phyloP scores from a whole-genome alignment of 2,113 vertebrate species.

The Chrysemys picta region DNA sequence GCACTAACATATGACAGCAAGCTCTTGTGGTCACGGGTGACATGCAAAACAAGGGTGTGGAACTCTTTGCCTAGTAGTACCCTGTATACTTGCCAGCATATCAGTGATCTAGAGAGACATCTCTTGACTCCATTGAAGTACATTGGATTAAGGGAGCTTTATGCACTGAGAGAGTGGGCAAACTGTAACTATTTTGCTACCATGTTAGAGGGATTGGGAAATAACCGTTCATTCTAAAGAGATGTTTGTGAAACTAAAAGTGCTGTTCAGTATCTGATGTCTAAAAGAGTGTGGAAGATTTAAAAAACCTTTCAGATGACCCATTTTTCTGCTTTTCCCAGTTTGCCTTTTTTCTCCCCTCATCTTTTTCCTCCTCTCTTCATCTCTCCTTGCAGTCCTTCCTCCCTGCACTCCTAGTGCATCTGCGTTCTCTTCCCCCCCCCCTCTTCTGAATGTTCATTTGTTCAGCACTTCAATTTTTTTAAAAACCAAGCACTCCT shows the following conservation, averaged over 20 bases:
- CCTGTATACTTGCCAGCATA: background rate
- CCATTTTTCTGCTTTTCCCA: background rate
- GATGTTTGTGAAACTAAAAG: background rate
- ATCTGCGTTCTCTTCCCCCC: background rate
- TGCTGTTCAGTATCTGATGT: background rate
- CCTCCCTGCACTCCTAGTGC: background rate
- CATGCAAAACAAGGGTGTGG: background rate
- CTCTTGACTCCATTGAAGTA: accelerated
- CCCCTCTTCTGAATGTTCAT: background rate
- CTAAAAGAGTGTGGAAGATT: background rate
- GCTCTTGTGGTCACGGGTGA: background rate
- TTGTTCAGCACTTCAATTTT: background rate
- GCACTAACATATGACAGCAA: background rate
- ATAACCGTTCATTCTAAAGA: background rate
- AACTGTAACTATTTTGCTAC: background rate
- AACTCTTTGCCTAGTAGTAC: background rate
- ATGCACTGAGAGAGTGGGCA: accelerated
- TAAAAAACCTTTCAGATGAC: background rate
- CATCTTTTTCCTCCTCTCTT: background rate
- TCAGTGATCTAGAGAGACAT: background rate
- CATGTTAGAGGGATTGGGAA: background rate
- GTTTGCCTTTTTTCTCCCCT: background rate
- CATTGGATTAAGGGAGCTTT: background rate
- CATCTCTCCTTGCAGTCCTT: background rate
- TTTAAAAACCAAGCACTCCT: background rate